Conservation (phyloP, 2,113 vertebrate genomes). For the Otolemur garnettii region DNA sequence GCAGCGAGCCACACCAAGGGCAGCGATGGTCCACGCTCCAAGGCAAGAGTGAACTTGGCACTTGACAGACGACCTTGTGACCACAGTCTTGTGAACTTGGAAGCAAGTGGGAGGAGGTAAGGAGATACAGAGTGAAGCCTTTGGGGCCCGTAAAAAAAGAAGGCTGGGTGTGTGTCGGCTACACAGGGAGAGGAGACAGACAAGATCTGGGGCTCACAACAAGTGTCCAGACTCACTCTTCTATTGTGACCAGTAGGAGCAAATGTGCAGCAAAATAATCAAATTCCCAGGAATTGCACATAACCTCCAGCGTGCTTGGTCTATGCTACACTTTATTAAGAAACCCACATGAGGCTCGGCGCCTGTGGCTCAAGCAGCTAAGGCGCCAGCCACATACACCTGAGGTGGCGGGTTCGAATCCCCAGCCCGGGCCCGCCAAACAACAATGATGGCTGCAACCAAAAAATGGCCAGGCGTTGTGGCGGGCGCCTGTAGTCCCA, state of each 20-base stretch:
- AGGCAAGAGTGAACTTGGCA: not conserved
- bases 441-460: too few species aligned
- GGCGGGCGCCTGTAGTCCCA: too few species aligned
- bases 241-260: not conserved
- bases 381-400: too few species aligned
- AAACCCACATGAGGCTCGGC: not conserved
- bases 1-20: not conserved
- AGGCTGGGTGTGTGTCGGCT: not conserved
- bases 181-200: rapidly evolving
- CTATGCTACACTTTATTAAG: not conserved
- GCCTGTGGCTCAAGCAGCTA: too few species aligned
- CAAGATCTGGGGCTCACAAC: not conserved
- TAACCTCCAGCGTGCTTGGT: not conserved
- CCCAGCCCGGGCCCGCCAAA: too few species aligned
- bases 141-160: not conserved
- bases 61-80: not conserved
- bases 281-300: not conserved
- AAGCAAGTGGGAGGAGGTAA: not conserved
- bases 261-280: rapidly evolving
- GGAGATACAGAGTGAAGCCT: not conserved
- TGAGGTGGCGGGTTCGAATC: too few species aligned
- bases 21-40: too few species aligned
- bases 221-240: rapidly evolving
- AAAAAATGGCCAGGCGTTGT: too few species aligned
- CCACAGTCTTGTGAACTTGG: not conserved